Evolutionary conservation across 2,113 vertebrate genomes (phyloP), one percentile per base, ranked within the genome.

Genomic region (Sciurus niger): DNA sequence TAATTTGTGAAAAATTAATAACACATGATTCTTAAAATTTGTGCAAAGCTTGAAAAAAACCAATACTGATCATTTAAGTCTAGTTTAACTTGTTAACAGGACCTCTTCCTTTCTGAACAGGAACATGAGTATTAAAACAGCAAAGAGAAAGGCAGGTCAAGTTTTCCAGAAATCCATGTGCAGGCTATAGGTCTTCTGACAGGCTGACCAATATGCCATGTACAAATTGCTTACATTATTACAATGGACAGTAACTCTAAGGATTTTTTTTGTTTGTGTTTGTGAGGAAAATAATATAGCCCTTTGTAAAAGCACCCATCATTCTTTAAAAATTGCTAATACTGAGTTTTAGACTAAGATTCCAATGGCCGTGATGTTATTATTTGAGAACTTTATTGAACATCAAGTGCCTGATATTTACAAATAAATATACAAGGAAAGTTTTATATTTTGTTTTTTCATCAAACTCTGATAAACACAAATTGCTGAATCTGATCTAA

Each of bases 41-140:
- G 53, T 72, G 96, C 6, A 94, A 96, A 98, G 93, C 48, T 14
- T 97, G 40, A 94, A 11, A 78, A 55, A 97, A 97, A 92, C 58
- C 24, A 37, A 96, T 53, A 97, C 84, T 84, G 10, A 1, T 2
- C 0, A 96, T 72, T 97, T 76, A 68, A 84, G 25, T 96, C 53
- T 68, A 96, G 86, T 94, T 96, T 89, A 43, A 78, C 16, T 72
- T 32, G 34, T 73, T 92, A 88, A 37, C 11, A 16, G 68, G 40
- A 60, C 0, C 3, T 1, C 0, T 76, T 73, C 1, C 68, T 60
- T 82, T 93, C 8, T 79, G 48, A 93, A 79, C 18, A 89, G 92
- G 85, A 92, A 12, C 48, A 60, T 12, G 76, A 86, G 20, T 37
- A 79, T 34, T 43, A 77, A 90, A 90, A 55, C 6, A 86, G 8